Evolutionary conservation across 2,888 invertebrate genomes (phyloP).

Genomic region (Andrena trimmerana): DNA sequence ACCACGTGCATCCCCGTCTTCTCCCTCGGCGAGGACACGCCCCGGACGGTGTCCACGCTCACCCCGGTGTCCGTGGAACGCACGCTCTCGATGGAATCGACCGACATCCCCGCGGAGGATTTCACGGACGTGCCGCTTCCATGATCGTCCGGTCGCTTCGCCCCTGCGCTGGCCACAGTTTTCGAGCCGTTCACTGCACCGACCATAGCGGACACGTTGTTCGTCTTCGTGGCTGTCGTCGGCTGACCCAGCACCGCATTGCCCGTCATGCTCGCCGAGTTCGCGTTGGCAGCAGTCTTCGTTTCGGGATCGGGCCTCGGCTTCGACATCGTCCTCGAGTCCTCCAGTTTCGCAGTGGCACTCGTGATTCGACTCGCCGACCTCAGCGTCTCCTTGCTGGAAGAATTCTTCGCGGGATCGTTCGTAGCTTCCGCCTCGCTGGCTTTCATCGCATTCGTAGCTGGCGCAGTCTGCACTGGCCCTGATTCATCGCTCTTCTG

Average conservation of each 20-base stretch:
- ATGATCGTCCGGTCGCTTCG: constrained; percentile 63
- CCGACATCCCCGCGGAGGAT: constrained; percentile 78
- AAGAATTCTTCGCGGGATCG: not conserved
- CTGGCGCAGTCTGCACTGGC: not conserved
- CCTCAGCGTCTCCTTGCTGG: constrained; percentile 12
- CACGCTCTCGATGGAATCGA: constrained; percentile 78
- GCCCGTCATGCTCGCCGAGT: constrained; percentile 13
- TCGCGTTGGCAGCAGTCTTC: constrained; percentile 4
- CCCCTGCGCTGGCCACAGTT: constrained; percentile 65
- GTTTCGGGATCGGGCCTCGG: constrained; percentile 7
- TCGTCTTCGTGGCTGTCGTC: constrained; percentile 23
- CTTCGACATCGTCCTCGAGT: not conserved
- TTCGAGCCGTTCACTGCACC: constrained; percentile 60
- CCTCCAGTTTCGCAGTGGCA: constrained; percentile 19
- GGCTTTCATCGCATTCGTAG: not conserved
- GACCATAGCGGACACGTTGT: constrained; percentile 37
- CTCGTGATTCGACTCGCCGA: not conserved
- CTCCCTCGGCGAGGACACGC: constrained; percentile 82
- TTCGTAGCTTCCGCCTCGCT: not conserved
- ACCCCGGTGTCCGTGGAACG: constrained; percentile 83
- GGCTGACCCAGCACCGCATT: constrained; percentile 8
- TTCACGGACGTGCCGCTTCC: constrained; percentile 76
- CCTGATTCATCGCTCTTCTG: constrained; percentile 37
- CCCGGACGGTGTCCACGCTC: constrained; percentile 81
- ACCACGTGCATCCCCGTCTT: constrained; percentile 81